Percentiles rank a stretch among this genome's conserved stretches.
Conservation (phyloP, 2,888 invertebrate species). For the Steinernema hermaphroditum region DNA sequence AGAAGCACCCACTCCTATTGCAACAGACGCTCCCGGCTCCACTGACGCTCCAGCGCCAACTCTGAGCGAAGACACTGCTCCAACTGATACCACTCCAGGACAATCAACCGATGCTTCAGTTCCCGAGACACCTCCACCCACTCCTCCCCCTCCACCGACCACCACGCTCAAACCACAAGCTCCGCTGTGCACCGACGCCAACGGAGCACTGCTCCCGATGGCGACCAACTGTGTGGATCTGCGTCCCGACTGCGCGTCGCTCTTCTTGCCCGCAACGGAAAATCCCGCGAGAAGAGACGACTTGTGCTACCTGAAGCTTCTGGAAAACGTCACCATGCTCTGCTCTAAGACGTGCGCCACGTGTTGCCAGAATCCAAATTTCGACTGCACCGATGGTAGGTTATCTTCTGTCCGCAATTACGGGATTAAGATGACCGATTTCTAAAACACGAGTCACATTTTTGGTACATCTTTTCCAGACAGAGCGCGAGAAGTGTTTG, state of each 20-base stretch:
- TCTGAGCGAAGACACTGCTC: too few species aligned
- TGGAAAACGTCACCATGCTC: constrained; percentile 49
- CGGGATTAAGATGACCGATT: too few species aligned
- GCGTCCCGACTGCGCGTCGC: not conserved
- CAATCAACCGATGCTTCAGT: too few species aligned
- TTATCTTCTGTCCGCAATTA: too few species aligned
- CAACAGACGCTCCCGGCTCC: not conserved
- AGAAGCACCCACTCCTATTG: not conserved
- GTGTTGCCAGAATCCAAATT: constrained; percentile 48
- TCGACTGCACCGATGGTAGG: constrained; percentile 44
- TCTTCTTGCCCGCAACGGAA: not conserved
- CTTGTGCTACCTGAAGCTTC: constrained; percentile 45
- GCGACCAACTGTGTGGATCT: not conserved
- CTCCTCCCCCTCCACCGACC: too few species aligned
- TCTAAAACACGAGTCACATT: too few species aligned
- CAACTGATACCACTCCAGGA: too few species aligned
- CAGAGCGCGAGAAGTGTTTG: not conserved
- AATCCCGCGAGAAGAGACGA: constrained; percentile 39
- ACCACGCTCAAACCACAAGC: not conserved
- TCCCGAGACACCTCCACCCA: too few species aligned
- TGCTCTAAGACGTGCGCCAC: constrained; percentile 50
- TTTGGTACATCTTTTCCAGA: too few species aligned
- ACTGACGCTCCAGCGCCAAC: not conserved
- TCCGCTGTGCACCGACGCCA: not conserved
- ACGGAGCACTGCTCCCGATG: not conserved